These are phyloP conservation scores for Atlantisia rogersi DNA, from an alignment of 2,113 vertebrate genomes.

Conservation along the genomic window DNA sequence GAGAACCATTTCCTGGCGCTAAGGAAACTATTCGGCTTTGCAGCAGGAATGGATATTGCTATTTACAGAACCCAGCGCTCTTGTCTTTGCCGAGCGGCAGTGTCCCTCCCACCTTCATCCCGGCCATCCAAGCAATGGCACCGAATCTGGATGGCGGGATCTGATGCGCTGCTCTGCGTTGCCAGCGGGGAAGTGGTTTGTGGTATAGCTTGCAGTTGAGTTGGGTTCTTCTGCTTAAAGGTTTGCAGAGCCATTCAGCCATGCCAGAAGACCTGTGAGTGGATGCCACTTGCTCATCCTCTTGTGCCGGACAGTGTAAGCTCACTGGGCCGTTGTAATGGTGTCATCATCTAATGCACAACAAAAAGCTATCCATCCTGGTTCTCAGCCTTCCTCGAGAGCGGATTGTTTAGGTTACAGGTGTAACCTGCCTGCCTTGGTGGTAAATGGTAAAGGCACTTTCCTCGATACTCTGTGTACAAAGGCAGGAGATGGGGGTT, in stretches of 20 bases:
- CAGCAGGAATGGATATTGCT: background rate
- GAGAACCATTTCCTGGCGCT: conserved; percentile 71
- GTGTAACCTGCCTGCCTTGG: background rate
- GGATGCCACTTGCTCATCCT: background rate
- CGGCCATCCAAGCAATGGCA: fast-evolving
- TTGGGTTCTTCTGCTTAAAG: background rate
- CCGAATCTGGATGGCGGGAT: background rate
- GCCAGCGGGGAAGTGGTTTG: background rate
- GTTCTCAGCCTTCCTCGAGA: background rate
- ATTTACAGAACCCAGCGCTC: background rate
- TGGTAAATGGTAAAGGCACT: background rate
- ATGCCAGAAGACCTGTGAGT: background rate
- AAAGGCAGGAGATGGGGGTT: fast-evolving
- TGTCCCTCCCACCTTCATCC: background rate
- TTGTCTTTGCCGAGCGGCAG: background rate
- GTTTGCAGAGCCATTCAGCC: background rate
- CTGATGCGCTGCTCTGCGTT: fast-evolving
- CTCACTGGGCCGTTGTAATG: background rate
- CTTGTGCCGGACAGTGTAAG: background rate
- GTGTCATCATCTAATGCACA: background rate
- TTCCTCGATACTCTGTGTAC: background rate
- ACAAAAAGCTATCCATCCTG: background rate
- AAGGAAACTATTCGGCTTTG: conserved; percentile 34
- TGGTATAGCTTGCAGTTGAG: background rate
- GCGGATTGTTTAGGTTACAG: background rate